A percentile compares a stretch with the other conserved stretches of the same genome.
These are phyloP conservation scores for Abrostola tripartita DNA, from an alignment of 2,888 invertebrate genomes.

Conservation along the genomic window DNA sequence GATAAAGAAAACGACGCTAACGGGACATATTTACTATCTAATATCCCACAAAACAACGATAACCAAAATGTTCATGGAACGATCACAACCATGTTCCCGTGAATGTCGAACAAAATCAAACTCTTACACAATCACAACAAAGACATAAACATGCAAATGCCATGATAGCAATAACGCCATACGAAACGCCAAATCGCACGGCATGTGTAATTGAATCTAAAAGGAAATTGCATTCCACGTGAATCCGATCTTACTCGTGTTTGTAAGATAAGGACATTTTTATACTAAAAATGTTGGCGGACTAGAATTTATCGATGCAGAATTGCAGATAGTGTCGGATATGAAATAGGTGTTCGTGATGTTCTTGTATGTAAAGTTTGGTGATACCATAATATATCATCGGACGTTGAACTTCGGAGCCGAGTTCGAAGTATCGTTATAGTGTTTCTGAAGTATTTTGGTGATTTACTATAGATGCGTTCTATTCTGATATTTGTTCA, in stretches of 20 bases:
- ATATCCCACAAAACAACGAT: neutral
- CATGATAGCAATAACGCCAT: conserved; percentile 57
- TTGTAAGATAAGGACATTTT: conserved; percentile 53
- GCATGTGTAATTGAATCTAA: conserved; percentile 75
- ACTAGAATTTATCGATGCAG: conserved; percentile 35
- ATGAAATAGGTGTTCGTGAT: conserved; percentile 22
- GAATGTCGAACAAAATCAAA: conserved; percentile 36
- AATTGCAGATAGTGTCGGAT: conserved; percentile 19
- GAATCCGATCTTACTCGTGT: conserved; percentile 62
- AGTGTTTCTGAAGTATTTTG: conserved; percentile 25
- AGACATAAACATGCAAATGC: conserved; percentile 71
- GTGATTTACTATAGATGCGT: conserved; percentile 31
- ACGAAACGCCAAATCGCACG: conserved; percentile 66
- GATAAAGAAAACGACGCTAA: neutral
- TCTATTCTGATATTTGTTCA: conserved; percentile 23
- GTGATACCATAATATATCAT: conserved; percentile 37
- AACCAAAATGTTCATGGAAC: conserved; percentile 5
- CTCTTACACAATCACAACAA: conserved; percentile 53
- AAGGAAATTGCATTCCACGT: conserved; percentile 78
- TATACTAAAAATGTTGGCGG: conserved; percentile 39
- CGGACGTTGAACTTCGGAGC: conserved; percentile 35
- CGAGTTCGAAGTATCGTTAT: conserved; percentile 20
- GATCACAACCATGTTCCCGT: conserved; percentile 15
- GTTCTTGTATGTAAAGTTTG: conserved; percentile 37
- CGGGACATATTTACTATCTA: neutral